Conservation (phyloP, 2,888 invertebrate species). For the Thymelicus sylvestris region DNA sequence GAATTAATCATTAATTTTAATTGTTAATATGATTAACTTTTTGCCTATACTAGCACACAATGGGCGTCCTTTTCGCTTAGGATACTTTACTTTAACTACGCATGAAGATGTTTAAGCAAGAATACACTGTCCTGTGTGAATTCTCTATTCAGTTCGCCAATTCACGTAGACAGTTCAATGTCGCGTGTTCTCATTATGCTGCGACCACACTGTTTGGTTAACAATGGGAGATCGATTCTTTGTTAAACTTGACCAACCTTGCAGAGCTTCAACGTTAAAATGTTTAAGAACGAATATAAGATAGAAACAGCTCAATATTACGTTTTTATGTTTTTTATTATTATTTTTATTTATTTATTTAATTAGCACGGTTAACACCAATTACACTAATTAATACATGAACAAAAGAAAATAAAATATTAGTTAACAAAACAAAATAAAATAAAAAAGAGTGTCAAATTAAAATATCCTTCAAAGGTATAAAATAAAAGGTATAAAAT, state of each 20-base stretch:
- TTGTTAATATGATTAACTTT: too few relatives aligned
- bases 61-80: background rate
- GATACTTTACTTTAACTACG: background rate
- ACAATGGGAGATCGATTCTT: conserved; percentile 32
- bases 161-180: conserved; percentile 36
- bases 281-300: background rate
- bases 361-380: too few relatives aligned
- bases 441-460: too few relatives aligned
- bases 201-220: conserved; percentile 32
- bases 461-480: too few relatives aligned
- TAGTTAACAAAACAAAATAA: too few relatives aligned
- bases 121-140: conserved; percentile 26
- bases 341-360: too few relatives aligned
- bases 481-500: too few relatives aligned
- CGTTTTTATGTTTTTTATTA: too few relatives aligned
- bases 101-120: conserved; percentile 10
- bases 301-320: background rate
- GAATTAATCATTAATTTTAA: too few relatives aligned
- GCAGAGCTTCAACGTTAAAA: conserved; percentile 5
- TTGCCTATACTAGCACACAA: too few relatives aligned
- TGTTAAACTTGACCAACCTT: conserved; percentile 33
- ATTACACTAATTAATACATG: too few relatives aligned
- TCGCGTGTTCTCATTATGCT: conserved; percentile 32
- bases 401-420: too few relatives aligned
- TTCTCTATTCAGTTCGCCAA: conserved; percentile 31